These are phyloP conservation scores for Morone saxatilis DNA, from an alignment of 2,113 vertebrate species.

Conservation along the genomic window DNA sequence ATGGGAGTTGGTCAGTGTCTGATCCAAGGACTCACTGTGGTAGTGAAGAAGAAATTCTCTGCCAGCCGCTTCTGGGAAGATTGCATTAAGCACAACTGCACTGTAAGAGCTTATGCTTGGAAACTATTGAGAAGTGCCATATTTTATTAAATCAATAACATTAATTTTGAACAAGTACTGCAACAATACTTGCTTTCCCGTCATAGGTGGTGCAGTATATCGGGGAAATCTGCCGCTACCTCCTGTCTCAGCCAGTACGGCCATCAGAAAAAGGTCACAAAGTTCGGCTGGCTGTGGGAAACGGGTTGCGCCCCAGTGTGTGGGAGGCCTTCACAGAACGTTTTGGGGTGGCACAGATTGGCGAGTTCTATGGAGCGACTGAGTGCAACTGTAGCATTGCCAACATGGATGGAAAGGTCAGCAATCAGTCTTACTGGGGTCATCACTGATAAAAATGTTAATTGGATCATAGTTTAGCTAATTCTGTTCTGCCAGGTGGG, in stretches of 20 bases:
- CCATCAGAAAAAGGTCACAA: constrained; percentile 85
- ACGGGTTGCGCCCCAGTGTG: constrained; percentile 90
- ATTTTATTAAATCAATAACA: constrained; percentile 19
- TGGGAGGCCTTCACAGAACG: constrained; percentile 93
- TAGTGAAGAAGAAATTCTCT: constrained; percentile 94
- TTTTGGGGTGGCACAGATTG: constrained; percentile 89
- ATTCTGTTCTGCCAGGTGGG: constrained; percentile 83
- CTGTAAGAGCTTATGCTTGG: constrained; percentile 82
- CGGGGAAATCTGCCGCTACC: constrained; percentile 94
- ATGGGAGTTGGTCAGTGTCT: constrained; percentile 94
- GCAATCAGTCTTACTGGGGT: neutral
- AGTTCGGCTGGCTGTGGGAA: constrained; percentile 92
- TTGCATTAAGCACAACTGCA: constrained; percentile 92
- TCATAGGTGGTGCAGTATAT: constrained; percentile 94
- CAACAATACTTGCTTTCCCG: neutral
- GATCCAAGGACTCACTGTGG: constrained; percentile 91
- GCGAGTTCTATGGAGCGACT: constrained; percentile 95
- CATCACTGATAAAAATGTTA: neutral
- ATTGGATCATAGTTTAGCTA: neutral
- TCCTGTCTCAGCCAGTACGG: constrained; percentile 89
- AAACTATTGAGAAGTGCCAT: neutral
- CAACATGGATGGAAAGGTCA: constrained; percentile 94
- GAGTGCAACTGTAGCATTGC: constrained; percentile 97
- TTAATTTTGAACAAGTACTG: neutral
- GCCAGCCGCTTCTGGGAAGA: constrained; percentile 97